Percentiles rank a stretch among this genome's conserved stretches.
These are phyloP conservation scores for Caenorhabditis doughertyi DNA, from an alignment of 2,888 invertebrate species.

Conservation along the genomic window DNA sequence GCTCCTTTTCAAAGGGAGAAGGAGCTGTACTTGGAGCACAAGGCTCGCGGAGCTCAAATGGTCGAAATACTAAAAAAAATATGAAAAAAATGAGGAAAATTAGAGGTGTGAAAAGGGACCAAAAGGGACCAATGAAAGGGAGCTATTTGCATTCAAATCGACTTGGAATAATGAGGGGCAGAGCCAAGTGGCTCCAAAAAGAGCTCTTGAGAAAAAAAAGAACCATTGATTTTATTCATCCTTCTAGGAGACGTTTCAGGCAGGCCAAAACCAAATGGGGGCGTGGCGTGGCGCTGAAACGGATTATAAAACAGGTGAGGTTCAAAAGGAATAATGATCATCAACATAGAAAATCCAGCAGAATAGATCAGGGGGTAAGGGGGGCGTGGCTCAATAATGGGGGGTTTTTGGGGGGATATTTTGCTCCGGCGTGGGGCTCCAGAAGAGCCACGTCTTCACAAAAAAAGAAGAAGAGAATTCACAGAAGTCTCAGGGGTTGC, in stretches of 20 bases:
- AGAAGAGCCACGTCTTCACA: not conserved
- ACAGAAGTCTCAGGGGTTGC: constrained; percentile 38
- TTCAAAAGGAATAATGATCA: not conserved
- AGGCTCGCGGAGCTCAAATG: not conserved
- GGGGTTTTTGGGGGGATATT: no score
- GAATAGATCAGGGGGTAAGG: no score
- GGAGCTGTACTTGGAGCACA: no score
- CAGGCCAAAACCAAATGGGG: no score
- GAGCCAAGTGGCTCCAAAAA: constrained; percentile 45
- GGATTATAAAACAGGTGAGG: constrained; percentile 36
- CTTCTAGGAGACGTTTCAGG: constrained; percentile 47
- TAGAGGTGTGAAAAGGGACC: not conserved
- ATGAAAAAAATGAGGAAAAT: not conserved
- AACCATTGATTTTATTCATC: constrained; percentile 48
- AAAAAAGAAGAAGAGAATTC: not conserved
- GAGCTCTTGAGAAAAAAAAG: not conserved
- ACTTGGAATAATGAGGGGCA: constrained; percentile 32
- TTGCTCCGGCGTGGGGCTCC: no score
- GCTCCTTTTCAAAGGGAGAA: no score
- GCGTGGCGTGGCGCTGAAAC: constrained; percentile 11
- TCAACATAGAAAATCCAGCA: constrained; percentile 23
- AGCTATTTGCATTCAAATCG: constrained; percentile 56
- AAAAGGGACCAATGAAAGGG: constrained; percentile 16
- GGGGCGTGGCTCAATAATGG: no score
- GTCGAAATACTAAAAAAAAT: no score